Percentiles rank a stretch among this genome's conserved stretches.
These are phyloP conservation scores for Hypsopygia costalis DNA, from an alignment of 2,888 invertebrate genomes.

Conservation along the genomic window DNA sequence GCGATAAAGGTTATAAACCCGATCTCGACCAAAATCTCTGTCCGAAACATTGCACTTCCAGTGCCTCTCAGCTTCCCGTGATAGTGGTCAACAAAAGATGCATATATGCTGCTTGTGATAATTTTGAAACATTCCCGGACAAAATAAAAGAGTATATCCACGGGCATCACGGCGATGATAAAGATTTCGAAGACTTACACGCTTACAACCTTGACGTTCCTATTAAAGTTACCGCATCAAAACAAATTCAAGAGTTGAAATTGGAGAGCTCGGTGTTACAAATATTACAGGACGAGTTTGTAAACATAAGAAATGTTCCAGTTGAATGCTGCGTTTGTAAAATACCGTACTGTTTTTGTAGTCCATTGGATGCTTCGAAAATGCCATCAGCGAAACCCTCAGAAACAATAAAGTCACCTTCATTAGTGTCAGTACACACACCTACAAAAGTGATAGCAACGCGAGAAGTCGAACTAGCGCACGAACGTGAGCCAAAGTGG, in stretches of 20 bases:
- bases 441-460: conserved; percentile 15
- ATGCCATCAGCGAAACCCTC: conserved; percentile 8
- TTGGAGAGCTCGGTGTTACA: conserved; percentile 61
- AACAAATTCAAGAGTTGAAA: conserved; percentile 42
- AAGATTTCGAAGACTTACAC: conserved; percentile 44
- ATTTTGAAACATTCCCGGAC: conserved; percentile 48
- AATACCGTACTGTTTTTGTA: conserved; percentile 48
- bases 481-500: conserved; percentile 58
- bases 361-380: conserved; percentile 24
- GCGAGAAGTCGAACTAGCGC: conserved; percentile 34
- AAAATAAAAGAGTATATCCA: conserved; percentile 48
- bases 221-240: conserved; percentile 38
- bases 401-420: conserved; percentile 14
- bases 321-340: conserved; percentile 43
- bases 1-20: conserved; percentile 50
- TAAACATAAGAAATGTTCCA: conserved; percentile 39
- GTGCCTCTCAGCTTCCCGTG: conserved; percentile 54
- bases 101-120: conserved; percentile 64
- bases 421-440: conserved; percentile 14
- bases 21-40: conserved; percentile 46
- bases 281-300: conserved; percentile 52
- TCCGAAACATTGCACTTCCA: conserved; percentile 51
- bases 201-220: conserved; percentile 47
- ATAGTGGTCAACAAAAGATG: conserved; percentile 58
- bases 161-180: conserved; percentile 40